Base-by-base conservation (phyloP, 1,140 invertebrate species). In the Anagrus nilaparvatae region DNA sequence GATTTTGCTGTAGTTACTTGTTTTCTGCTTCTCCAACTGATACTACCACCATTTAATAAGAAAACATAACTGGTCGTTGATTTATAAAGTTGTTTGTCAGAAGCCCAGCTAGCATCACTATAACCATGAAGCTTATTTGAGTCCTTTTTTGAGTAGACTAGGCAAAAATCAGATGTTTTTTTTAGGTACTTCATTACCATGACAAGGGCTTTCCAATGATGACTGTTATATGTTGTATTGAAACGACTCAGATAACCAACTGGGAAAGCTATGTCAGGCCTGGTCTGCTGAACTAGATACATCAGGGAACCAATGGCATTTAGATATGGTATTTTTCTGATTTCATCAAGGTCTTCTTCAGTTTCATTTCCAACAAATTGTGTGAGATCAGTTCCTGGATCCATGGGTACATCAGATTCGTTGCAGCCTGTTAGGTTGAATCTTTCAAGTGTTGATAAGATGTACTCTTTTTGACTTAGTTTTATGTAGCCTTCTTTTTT, bases 21-120 rank as follows among this genome's bases (percentile, higher is more conserved):
- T 48, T 62, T 68, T 18, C 59, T 69, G 49, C 65, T 61, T 55
- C 66, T 62, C 47, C 67, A 75, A 23, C 59, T 62, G 37, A 71
- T 62, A 38, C 67, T 58, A 23, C 60, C 9, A 36, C 65, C 42
- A 14, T 41, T 45, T 7, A 52, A 35, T 0, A 49, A 27, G 40
- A 60, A 58, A 2, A 61, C 27, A 46, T 55, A 60, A 8, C 67
- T 60, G 12, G 54, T 54, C 16, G 50, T 44, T 3, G 57, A 60
- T 49, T 43, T 45, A 24, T 51, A 38, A 41, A 62, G 44, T 12
- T 50, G 17, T 28, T 36, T 29, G 17, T 19, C 34, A 47, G 51
- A 52, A 34, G 53, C 51, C 43, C 48, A 58, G 34, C 55, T 51
- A 0, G 55, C 53, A 40, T 55, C 52, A 25, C 48, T 52, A 27